phyloP scores from a whole-genome alignment of 2,888 invertebrate genomes.

The Ethmia dodecea region DNA sequence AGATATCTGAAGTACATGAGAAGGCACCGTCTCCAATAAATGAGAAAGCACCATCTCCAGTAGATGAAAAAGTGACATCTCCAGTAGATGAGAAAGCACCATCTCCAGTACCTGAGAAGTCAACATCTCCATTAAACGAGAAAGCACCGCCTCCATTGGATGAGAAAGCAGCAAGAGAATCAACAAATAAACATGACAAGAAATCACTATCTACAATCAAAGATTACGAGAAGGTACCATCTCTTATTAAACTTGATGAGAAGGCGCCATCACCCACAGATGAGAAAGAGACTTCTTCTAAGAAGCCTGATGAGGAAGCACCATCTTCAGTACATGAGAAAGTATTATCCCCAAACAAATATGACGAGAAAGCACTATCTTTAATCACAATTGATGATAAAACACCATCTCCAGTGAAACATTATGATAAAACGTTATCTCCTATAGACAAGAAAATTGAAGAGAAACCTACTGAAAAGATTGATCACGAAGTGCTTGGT shows the following conservation, averaged over 20 bases:
- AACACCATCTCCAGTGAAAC: too few relatives aligned
- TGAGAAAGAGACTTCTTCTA: not conserved
- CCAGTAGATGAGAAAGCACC: not conserved
- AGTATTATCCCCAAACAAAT: not conserved
- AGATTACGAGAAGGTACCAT: not conserved
- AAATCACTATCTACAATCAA: not conserved
- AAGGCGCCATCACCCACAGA: not conserved
- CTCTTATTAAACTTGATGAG: not conserved
- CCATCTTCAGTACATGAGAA: not conserved
- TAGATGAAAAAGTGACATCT: not conserved
- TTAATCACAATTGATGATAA: not conserved
- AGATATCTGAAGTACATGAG: not conserved
- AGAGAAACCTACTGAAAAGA: too few relatives aligned
- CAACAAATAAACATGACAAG: too few relatives aligned
- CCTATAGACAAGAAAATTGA: too few relatives aligned
- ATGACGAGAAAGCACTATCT: not conserved
- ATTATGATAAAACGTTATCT: too few relatives aligned
- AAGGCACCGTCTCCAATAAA: not conserved
- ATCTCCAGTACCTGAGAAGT: not conserved
- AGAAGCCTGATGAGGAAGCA: not conserved
- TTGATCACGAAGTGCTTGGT: too few relatives aligned
- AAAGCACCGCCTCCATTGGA: not conserved
- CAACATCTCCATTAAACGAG: not conserved
- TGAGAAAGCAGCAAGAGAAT: not conserved
- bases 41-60: not conserved